phyloP scores from a whole-genome alignment of 1,140 invertebrate genomes.

The Choristoneura fumiferana region DNA sequence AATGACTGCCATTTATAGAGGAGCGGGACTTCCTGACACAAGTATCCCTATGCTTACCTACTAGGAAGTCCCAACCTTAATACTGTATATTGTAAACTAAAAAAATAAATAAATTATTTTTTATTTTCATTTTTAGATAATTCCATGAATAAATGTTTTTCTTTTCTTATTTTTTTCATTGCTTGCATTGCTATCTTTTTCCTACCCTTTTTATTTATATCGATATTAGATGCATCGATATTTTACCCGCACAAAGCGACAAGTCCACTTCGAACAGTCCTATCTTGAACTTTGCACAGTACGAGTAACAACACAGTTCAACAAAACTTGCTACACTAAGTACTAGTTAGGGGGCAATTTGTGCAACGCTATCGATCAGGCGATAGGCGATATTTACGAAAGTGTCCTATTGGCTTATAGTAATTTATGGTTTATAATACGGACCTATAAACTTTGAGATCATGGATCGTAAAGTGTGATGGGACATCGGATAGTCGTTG shows the following conservation, averaged over 20 bases:
- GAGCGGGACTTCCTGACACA: too few species aligned
- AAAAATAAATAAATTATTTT: too few species aligned
- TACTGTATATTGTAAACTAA: too few species aligned
- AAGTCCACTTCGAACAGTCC: background rate
- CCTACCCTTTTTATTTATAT: too few species aligned
- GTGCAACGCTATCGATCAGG: constrained; percentile 3
- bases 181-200: too few species aligned
- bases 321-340: background rate
- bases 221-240: too few species aligned
- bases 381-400: constrained; percentile 9
- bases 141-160: too few species aligned
- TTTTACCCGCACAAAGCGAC: background rate
- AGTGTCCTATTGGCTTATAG: constrained; percentile 17
- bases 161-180: too few species aligned
- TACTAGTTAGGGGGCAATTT: background rate
- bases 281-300: background rate
- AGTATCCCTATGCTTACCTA: too few species aligned
- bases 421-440: constrained; percentile 17
- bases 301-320: background rate
- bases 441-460: constrained; percentile 7
- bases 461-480: constrained; percentile 11
- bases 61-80: too few species aligned
- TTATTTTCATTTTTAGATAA: too few species aligned
- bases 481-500: background rate
- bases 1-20: too few species aligned